Conservation (phyloP, 2,113 vertebrate species). For the rat (Rattus norvegicus) region GRCr8 NC_086023.1:51776001-51776500, state of each 20-base stretch:
- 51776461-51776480: not conserved
- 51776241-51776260: slow-evolving; percentile 43
- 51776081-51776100: slow-evolving; percentile 76
- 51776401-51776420: not conserved
- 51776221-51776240: slow-evolving; percentile 79
- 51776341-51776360: not conserved
- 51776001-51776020: not conserved
- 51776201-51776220: slow-evolving; percentile 83
- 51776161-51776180: slow-evolving; percentile 82
- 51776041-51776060: slow-evolving; percentile 74
- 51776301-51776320: slow-evolving; percentile 8
- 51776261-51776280: slow-evolving; percentile 12
- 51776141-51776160: slow-evolving; percentile 76
- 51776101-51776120: slow-evolving; percentile 80
- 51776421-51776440: not conserved
- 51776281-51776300: not conserved
- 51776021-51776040: slow-evolving; percentile 76
- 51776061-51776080: slow-evolving; percentile 75
- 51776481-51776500: slow-evolving; percentile 70
- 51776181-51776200: slow-evolving; percentile 80
- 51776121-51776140: slow-evolving; percentile 81
- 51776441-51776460: not conserved
- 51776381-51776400: slow-evolving; percentile 33
- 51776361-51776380: not conserved
- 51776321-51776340: not conserved